These are phyloP conservation scores for Choristoneura rosaceana DNA, from an alignment of 2,888 invertebrate species.

Conservation along the genomic window DNA sequence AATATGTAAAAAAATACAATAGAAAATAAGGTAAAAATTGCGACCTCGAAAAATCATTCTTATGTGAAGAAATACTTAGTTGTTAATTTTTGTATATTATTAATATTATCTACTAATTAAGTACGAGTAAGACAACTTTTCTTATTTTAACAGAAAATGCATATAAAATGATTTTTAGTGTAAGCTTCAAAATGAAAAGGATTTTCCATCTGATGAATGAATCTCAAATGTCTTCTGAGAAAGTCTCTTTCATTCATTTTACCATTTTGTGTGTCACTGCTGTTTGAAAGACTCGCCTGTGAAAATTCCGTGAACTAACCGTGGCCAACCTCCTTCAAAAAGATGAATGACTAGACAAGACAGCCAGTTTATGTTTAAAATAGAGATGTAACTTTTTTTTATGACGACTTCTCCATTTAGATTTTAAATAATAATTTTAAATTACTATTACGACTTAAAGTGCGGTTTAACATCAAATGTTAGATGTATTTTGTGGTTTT, in stretches of 20 bases:
- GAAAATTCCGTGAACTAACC: conserved; percentile 19
- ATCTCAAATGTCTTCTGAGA: conserved; percentile 22
- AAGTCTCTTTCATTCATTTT: conserved; percentile 25
- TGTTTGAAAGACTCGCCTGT: conserved; percentile 9
- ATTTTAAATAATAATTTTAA: background rate
- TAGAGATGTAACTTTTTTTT: background rate
- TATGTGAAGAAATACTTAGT: too few species aligned
- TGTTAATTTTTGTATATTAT: too few species aligned
- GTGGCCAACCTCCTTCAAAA: background rate
- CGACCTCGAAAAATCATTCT: too few species aligned
- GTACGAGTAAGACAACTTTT: background rate
- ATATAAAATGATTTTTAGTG: background rate
- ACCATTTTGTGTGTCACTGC: conserved; percentile 26
- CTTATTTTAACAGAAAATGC: background rate
- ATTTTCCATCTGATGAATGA: conserved; percentile 17
- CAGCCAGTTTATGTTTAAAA: conserved; percentile 13
- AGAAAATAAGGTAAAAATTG: too few species aligned
- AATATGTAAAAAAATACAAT: too few species aligned
- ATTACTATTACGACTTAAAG: background rate
- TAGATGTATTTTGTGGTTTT: background rate
- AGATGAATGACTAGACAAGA: conserved; percentile 13
- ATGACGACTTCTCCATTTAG: background rate
- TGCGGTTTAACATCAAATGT: background rate
- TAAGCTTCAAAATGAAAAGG: background rate
- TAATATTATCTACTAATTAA: background rate